Evolutionary conservation across 2,113 vertebrate genomes (phyloP).

Genomic region (Ameiurus melas): DNA sequence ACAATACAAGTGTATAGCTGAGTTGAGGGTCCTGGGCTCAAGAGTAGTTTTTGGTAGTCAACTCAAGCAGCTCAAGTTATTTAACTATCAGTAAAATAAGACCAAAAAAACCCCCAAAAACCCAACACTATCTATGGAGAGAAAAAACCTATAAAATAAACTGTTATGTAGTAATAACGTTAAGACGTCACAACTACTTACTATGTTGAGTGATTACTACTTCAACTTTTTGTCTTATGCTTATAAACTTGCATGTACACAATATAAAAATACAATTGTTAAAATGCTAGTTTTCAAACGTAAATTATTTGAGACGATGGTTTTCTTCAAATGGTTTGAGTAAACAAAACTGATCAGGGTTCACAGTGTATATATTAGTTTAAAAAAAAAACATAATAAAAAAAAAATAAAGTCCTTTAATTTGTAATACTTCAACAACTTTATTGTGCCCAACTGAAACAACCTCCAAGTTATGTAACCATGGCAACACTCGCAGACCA

Average conservation of each 20-base stretch:
- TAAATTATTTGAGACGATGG: neutral
- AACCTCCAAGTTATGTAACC: conserved; percentile 89
- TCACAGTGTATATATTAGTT: neutral
- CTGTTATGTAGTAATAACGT: neutral
- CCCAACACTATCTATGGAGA: neutral
- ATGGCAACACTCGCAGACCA: conserved; percentile 91
- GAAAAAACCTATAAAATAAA: too few relatives aligned
- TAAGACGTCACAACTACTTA: neutral
- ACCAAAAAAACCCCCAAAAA: neutral
- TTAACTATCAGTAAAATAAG: neutral
- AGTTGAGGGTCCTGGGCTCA: neutral
- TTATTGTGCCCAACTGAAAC: conserved; percentile 96
- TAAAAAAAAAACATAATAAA: neutral
- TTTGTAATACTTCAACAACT: conserved; percentile 91
- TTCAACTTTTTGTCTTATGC: neutral
- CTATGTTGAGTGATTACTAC: neutral
- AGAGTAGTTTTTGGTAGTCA: neutral
- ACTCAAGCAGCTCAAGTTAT: neutral
- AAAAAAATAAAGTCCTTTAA: neutral
- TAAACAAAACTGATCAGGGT: neutral
- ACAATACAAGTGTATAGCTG: neutral
- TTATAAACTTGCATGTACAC: neutral
- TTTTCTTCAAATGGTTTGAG: neutral
- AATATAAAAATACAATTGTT: neutral
- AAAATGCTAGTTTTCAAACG: neutral